Evolutionary conservation across 2,113 vertebrate genomes (phyloP).

Genomic region (Apodemus sylvaticus): DNA sequence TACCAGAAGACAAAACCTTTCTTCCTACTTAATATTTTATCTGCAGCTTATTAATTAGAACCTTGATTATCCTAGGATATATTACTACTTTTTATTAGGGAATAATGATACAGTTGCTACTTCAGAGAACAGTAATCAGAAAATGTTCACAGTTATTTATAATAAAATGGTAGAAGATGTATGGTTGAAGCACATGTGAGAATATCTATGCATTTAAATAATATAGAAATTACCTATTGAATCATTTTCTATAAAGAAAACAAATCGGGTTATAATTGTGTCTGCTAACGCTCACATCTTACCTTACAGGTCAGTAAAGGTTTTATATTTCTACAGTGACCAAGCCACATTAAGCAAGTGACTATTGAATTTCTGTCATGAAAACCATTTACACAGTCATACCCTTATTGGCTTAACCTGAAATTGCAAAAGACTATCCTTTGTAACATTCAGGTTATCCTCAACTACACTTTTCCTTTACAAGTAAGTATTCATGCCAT

Average conservation of each 20-base stretch:
- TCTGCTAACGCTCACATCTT: background rate
- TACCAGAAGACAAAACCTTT: background rate
- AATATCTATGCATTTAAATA: background rate
- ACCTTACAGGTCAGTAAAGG: background rate
- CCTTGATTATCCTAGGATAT: background rate
- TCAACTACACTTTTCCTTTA: conserved; percentile 58
- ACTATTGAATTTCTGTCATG: conserved; percentile 81
- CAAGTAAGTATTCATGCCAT: conserved; percentile 64
- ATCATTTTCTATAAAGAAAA: conserved; percentile 27
- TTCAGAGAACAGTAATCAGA: background rate
- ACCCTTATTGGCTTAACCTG: conserved; percentile 78
- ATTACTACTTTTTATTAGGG: background rate
- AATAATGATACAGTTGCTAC: background rate
- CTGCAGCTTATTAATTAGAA: background rate
- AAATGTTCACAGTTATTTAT: background rate
- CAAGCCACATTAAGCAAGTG: conserved; percentile 67
- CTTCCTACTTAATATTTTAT: background rate
- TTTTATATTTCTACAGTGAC: conserved; percentile 49
- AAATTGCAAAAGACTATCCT: conserved; percentile 77
- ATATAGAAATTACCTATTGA: background rate
- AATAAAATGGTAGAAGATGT: background rate
- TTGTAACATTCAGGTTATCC: conserved; percentile 75
- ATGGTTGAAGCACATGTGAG: background rate
- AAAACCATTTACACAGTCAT: conserved; percentile 77
- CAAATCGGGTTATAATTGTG: background rate